phyloP scores from a whole-genome alignment of 2,113 vertebrate species.

The Stegostoma tigrinum region DNA sequence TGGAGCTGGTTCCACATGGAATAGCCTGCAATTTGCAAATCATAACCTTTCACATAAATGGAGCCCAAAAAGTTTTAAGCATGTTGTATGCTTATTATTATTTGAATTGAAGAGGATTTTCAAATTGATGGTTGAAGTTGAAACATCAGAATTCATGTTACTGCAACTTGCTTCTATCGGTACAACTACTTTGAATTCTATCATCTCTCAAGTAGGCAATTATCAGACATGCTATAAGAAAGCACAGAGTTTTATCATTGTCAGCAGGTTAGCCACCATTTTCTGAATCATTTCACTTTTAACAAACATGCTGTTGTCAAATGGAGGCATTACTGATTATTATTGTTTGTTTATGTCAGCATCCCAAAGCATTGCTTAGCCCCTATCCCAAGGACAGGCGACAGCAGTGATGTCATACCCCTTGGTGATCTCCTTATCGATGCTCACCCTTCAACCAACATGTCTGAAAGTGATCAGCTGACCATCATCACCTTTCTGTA shows the following conservation, averaged over 20 bases:
- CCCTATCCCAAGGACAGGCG: neutral
- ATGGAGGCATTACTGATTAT: neutral
- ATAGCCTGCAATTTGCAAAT: neutral
- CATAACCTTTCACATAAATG: neutral
- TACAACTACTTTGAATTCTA: neutral
- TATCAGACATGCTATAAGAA: neutral
- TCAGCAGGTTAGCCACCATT: neutral
- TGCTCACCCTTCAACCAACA: neutral
- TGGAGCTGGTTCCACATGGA: neutral
- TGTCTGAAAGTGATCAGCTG: neutral
- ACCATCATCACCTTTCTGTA: neutral
- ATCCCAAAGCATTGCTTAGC: neutral
- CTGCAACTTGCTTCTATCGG: neutral
- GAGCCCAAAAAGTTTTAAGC: neutral
- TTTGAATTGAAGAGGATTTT: neutral
- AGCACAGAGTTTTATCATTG: neutral
- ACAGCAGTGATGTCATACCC: neutral
- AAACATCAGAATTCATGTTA: no score
- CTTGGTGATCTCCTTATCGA: neutral
- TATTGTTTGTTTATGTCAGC: neutral
- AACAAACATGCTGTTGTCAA: neutral
- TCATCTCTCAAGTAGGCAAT: neutral
- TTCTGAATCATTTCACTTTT: neutral
- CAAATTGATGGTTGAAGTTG: conserved; percentile 3
- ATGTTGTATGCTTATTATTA: no score